A percentile compares a stretch with the other conserved stretches of the same genome.
Evolutionary conservation across 2,888 invertebrate genomes (phyloP).

Genomic region (Drosophila sordidapex): DNA sequence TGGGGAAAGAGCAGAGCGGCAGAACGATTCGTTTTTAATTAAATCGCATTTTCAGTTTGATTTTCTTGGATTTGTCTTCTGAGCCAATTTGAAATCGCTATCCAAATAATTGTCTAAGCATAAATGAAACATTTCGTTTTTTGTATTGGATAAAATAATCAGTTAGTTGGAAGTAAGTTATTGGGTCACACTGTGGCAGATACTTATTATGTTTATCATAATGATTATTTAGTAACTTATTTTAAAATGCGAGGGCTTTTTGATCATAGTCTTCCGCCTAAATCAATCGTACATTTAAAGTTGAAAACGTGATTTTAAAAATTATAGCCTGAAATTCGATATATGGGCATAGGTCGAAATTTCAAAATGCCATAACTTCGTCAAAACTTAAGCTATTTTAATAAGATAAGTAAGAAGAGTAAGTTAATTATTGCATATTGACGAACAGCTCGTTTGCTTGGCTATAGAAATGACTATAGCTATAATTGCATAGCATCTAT

Average conservation of each 20-base stretch:
- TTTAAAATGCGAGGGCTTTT: no score
- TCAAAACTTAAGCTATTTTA: no score
- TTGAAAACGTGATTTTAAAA: no score
- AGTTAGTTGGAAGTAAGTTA: conserved; percentile 24
- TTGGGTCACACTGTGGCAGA: neutral
- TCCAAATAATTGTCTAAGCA: conserved; percentile 46
- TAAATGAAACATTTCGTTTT: conserved; percentile 11
- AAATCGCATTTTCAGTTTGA: conserved; percentile 54
- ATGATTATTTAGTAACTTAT: neutral
- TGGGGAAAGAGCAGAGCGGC: neutral
- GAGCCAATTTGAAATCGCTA: conserved; percentile 25
- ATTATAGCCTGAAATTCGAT: no score
- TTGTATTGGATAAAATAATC: conserved; percentile 4
- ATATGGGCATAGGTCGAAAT: no score
- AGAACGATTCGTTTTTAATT: conserved; percentile 68
- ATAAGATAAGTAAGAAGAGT: no score
- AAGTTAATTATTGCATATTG: no score
- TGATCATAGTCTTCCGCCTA: no score
- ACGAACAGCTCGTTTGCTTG: conserved; percentile 10
- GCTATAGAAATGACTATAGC: conserved; percentile 62
- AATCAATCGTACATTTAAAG: no score
- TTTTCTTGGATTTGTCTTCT: conserved; percentile 40
- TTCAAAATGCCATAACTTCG: no score
- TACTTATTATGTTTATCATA: neutral
- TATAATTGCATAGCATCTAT: conserved; percentile 73